phyloP scores from a whole-genome alignment of 2,797 vertebrate genomes.

The Sternotherus odoratus region DNA sequence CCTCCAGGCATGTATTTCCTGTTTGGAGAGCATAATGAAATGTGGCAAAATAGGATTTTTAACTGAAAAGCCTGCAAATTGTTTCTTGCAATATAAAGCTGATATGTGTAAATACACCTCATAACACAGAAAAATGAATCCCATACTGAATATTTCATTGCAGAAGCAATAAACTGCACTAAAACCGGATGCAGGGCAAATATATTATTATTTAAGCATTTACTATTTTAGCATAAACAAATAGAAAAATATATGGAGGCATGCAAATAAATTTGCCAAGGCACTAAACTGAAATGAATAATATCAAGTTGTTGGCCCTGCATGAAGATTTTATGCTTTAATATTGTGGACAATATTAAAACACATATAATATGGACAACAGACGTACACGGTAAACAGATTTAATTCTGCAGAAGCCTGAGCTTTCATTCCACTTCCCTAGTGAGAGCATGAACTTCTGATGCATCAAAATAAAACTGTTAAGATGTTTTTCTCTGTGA shows the following conservation, averaged over 20 bases:
- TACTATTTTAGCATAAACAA: slow-evolving; percentile 35
- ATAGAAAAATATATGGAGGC: slow-evolving; percentile 23
- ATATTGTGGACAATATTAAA: not conserved
- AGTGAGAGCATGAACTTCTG: not conserved
- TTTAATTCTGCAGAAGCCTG: not conserved
- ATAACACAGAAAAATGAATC: slow-evolving; percentile 5
- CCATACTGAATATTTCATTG: not conserved
- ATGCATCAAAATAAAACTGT: slow-evolving; percentile 4
- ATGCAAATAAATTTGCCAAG: not conserved
- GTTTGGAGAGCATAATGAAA: not conserved
- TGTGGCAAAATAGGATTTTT: slow-evolving; percentile 10
- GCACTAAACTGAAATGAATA: slow-evolving; percentile 8
- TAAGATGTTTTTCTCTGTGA: not conserved
- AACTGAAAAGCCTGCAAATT: not conserved
- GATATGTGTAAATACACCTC: slow-evolving; percentile 6
- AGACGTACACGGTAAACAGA: not conserved
- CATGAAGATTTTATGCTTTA: not conserved
- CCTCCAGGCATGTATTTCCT: not conserved
- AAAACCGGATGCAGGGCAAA: slow-evolving; percentile 29
- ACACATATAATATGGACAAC: not conserved
- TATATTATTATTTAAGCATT: slow-evolving; percentile 24
- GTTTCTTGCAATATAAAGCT: not conserved
- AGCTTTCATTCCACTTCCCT: not conserved
- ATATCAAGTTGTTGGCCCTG: not conserved
- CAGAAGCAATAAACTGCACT: slow-evolving; percentile 1